phyloP scores from a whole-genome alignment of 1,140 invertebrate genomes.

The Aleiodes sp. region DNA sequence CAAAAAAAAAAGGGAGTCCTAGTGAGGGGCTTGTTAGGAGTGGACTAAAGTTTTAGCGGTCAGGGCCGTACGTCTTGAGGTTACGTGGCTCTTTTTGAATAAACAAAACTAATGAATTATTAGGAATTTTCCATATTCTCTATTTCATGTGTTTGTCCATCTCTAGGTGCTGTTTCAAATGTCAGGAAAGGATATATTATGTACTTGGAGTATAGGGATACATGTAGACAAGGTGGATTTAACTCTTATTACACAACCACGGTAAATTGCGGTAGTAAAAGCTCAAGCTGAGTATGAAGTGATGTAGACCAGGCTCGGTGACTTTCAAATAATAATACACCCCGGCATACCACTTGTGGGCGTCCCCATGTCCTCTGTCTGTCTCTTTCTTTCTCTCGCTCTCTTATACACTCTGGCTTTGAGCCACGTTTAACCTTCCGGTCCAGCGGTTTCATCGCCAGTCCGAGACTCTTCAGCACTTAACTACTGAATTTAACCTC shows the following conservation, averaged over 20 bases:
- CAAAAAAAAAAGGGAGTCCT: too few relatives aligned
- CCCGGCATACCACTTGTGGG: slow-evolving; percentile 17
- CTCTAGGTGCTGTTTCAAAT: too few relatives aligned
- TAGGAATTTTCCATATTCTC: too few relatives aligned
- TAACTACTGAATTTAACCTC: slow-evolving; percentile 44
- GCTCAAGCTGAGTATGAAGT: background rate
- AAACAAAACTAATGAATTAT: background rate
- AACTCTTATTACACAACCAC: background rate
- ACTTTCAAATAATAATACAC: slow-evolving; percentile 30
- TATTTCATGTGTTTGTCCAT: too few relatives aligned
- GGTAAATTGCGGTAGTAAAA: slow-evolving; percentile 4
- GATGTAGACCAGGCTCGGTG: background rate
- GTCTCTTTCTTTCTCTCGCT: slow-evolving; percentile 24
- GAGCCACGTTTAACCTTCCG: slow-evolving; percentile 42
- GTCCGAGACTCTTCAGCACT: slow-evolving; percentile 41
- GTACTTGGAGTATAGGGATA: too few relatives aligned
- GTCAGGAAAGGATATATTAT: too few relatives aligned
- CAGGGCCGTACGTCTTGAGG: slow-evolving; percentile 17
- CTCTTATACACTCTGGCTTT: slow-evolving; percentile 18
- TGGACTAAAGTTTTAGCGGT: slow-evolving; percentile 21
- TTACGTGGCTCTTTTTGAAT: background rate
- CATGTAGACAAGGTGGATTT: background rate
- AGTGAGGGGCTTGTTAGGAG: background rate
- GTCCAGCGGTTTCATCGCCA: slow-evolving; percentile 47
- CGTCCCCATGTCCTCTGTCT: background rate